These are phyloP conservation scores for Arctia plantaginis DNA, from an alignment of 2,888 invertebrate species.

Conservation along the genomic window DNA sequence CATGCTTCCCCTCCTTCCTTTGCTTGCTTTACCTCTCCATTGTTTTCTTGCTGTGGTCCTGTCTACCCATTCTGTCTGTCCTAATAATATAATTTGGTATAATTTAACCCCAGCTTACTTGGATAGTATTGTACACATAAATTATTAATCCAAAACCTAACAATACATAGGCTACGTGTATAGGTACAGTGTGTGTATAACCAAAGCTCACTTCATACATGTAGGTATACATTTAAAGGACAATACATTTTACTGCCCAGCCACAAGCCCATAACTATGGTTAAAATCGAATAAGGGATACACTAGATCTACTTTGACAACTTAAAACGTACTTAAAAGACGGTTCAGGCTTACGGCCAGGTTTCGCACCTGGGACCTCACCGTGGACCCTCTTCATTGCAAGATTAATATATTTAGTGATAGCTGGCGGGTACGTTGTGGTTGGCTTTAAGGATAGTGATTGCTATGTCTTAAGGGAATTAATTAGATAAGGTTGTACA, in stretches of 20 bases:
- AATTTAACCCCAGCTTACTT: background rate
- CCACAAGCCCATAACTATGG: slow-evolving; percentile 9
- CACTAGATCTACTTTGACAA: slow-evolving; percentile 43
- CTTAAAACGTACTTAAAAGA: slow-evolving; percentile 43
- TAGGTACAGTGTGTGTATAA: background rate
- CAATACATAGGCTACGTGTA: background rate
- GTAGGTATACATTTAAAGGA: background rate
- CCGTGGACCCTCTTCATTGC: slow-evolving; percentile 48
- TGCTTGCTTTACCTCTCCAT: no score
- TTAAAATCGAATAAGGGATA: slow-evolving; percentile 13
- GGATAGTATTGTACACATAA: background rate
- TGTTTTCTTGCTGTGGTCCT: no score
- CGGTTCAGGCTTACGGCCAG: slow-evolving; percentile 29
- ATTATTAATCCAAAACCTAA: background rate
- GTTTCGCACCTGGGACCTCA: slow-evolving; percentile 44
- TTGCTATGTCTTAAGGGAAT: slow-evolving; percentile 25
- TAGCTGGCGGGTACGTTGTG: slow-evolving; percentile 31
- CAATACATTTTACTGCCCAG: background rate
- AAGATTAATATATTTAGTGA: slow-evolving; percentile 51
- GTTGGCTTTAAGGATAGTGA: slow-evolving; percentile 28
- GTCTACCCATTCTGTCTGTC: background rate
- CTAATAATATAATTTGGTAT: background rate
- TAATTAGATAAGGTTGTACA: slow-evolving; percentile 20
- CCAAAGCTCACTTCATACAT: background rate
- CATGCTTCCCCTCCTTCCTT: no score